These are phyloP conservation scores for Beroe ovata DNA, from an alignment of 37 sponge, comb jelly and placozoan genomes.

Conservation along the genomic window DNA sequence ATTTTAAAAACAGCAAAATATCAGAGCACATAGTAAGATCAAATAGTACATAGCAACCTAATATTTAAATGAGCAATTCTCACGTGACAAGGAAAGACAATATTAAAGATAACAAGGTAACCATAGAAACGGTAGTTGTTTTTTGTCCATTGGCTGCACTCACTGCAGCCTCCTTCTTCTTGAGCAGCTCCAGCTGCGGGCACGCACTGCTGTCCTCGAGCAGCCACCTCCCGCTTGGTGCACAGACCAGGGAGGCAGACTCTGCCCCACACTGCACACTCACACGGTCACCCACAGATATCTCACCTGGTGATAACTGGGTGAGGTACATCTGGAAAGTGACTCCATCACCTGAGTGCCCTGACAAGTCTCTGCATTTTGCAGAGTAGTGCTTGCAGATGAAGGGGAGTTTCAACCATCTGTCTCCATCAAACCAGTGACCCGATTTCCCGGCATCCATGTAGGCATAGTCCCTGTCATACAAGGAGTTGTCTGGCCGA, in stretches of 20 bases:
- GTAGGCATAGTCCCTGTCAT: slow-evolving; percentile 57
- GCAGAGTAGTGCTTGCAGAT: slow-evolving; percentile 54
- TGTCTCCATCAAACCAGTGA: slow-evolving; percentile 35
- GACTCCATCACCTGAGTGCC: background rate
- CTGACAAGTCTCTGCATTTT: background rate
- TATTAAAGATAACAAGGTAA: background rate
- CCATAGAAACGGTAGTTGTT: background rate
- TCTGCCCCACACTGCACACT: slow-evolving; percentile 54
- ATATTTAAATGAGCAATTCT: background rate
- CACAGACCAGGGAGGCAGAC: background rate
- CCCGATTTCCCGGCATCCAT: slow-evolving; percentile 45
- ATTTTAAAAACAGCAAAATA: slow-evolving; percentile 45
- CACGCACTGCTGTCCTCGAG: slow-evolving; percentile 33
- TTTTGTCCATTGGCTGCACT: background rate
- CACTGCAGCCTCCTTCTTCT: background rate
- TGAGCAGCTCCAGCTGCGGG: background rate
- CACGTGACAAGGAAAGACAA: slow-evolving; percentile 32
- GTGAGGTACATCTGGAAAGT: background rate
- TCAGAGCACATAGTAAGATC: background rate
- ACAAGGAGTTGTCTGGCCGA: slow-evolving; percentile 18
- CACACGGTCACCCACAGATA: slow-evolving; percentile 8
- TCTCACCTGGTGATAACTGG: background rate
- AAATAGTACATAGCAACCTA: background rate
- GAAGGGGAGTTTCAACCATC: background rate
- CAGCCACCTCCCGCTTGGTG: slow-evolving; percentile 52